Evolutionary conservation across 1,140 invertebrate species (phyloP).

Genomic region (Microplitis demolitor): DNA sequence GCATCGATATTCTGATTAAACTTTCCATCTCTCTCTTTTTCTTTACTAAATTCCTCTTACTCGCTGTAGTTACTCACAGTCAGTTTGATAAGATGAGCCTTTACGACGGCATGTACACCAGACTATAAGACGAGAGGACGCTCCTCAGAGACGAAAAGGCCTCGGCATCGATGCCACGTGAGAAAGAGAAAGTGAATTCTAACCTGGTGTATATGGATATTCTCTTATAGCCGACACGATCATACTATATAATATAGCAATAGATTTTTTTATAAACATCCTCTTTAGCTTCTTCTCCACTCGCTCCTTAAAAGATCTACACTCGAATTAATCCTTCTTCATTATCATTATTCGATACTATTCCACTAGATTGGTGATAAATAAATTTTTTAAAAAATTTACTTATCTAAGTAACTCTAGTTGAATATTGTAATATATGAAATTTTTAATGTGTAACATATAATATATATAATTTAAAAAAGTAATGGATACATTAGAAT

Average conservation of each 20-base stretch:
- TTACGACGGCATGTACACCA: background rate
- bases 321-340: too few species aligned
- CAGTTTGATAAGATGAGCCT: background rate
- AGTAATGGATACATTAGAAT: background rate
- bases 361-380: too few species aligned
- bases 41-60: background rate
- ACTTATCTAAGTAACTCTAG: too few species aligned
- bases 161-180: slow-evolving; percentile 14
- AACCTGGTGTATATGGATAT: background rate
- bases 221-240: background rate
- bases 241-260: background rate
- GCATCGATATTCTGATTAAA: background rate
- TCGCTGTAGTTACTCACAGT: background rate
- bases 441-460: too few species aligned
- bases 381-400: too few species aligned
- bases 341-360: too few species aligned
- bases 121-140: background rate
- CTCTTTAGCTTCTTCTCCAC: too few species aligned
- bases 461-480: background rate
- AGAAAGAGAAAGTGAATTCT: slow-evolving; percentile 15
- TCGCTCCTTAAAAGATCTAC: too few species aligned
- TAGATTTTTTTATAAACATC: too few species aligned
- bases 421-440: too few species aligned
- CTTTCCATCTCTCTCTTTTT: background rate
- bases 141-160: slow-evolving; percentile 20